A percentile compares a stretch with the other conserved stretches of the same genome.
Conservation (phyloP, 2,888 invertebrate genomes). For the Metopia argyrocephala region DNA sequence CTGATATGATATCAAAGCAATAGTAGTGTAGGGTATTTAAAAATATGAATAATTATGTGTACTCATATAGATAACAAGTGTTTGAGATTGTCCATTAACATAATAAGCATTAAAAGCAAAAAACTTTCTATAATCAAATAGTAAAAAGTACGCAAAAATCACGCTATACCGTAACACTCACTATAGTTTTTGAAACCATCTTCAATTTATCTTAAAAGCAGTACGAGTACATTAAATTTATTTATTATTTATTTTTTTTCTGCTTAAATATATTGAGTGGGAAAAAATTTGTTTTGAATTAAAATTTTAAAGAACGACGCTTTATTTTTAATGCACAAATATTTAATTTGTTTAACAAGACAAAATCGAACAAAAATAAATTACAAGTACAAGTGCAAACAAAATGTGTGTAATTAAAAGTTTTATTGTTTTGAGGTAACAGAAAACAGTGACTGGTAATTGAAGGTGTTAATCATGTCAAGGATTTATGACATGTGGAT, state of each 20-base stretch:
- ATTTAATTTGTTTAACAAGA: background rate
- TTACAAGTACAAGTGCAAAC: background rate
- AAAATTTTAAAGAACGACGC: background rate
- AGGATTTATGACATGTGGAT: constrained; percentile 21
- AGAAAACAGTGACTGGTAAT: constrained; percentile 4
- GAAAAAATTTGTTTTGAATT: too few relatives aligned
- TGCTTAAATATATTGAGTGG: too few relatives aligned
- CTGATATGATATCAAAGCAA: too few relatives aligned
- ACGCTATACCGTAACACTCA: background rate
- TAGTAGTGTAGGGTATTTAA: too few relatives aligned
- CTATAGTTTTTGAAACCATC: background rate
- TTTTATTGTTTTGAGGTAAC: constrained; percentile 22
- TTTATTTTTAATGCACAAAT: background rate
- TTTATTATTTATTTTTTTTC: background rate
- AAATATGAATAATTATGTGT: constrained; percentile 12
- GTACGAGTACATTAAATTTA: background rate
- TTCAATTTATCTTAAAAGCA: background rate
- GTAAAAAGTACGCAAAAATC: background rate
- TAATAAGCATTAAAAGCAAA: background rate
- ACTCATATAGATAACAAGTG: constrained; percentile 28
- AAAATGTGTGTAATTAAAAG: constrained; percentile 34
- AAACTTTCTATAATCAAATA: background rate
- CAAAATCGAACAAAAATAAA: background rate
- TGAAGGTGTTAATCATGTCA: constrained; percentile 49
- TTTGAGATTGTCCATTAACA: constrained; percentile 24